Conservation (phyloP, 2,888 invertebrate species). For the Odontothrips loti region DNA sequence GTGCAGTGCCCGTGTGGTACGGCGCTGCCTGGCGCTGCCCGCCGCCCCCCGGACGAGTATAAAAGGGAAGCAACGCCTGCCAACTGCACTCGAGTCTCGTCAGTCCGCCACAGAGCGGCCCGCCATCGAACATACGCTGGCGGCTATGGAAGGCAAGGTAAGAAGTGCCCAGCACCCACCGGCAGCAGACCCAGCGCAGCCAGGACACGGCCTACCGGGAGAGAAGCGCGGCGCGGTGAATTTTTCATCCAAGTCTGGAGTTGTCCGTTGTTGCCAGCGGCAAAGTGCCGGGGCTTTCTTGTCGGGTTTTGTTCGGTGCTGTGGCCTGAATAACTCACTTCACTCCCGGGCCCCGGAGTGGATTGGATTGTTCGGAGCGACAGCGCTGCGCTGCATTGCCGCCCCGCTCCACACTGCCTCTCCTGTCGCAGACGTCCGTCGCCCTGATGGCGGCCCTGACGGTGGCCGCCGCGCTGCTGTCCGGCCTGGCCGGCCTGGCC, state of each 20-base stretch:
- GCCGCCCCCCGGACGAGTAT: neutral
- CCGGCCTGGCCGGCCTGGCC: neutral
- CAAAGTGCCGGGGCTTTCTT: neutral
- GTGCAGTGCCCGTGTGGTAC: neutral
- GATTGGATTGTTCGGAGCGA: too few relatives aligned
- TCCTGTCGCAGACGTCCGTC: neutral
- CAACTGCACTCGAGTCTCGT: neutral
- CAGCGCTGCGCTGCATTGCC: neutral
- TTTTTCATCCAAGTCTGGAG: neutral
- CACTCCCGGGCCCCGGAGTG: too few relatives aligned
- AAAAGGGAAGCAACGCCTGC: neutral
- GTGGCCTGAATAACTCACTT: too few relatives aligned
- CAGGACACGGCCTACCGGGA: too few relatives aligned
- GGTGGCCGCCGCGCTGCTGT: neutral
- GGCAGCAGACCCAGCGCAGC: neutral
- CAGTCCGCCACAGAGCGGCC: slow-evolving; percentile 17
- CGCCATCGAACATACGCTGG: slow-evolving; percentile 1
- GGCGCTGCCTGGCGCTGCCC: neutral
- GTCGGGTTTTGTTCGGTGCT: neutral
- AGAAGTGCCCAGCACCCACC: neutral
- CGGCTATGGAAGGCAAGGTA: neutral
- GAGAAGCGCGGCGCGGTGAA: too few relatives aligned
- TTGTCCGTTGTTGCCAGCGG: neutral
- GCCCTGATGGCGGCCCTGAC: neutral
- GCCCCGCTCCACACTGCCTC: neutral